A percentile compares a stretch with the other conserved stretches of the same genome.
phyloP scores from a whole-genome alignment of 2,888 invertebrate species.

The Macaria liturata region DNA sequence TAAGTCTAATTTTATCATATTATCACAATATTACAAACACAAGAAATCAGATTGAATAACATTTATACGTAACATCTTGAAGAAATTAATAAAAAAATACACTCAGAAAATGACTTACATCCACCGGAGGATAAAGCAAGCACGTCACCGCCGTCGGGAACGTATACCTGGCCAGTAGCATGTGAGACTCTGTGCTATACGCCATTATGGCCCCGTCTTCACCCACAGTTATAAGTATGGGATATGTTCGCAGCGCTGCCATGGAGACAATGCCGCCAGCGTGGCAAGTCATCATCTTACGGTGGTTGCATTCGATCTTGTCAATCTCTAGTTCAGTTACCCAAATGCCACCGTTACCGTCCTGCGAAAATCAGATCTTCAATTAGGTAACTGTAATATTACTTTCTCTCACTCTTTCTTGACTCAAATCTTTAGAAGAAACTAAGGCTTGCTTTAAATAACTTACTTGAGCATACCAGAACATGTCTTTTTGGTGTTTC shows the following conservation, averaged over 20 bases:
- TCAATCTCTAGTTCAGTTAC: slow-evolving; percentile 72
- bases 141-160: slow-evolving; percentile 80
- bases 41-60: too few relatives aligned
- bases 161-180: slow-evolving; percentile 83
- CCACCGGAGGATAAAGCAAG: slow-evolving; percentile 88
- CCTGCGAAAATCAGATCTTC: slow-evolving; percentile 78
- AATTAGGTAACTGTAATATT: too few relatives aligned
- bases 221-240: slow-evolving; percentile 89
- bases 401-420: too few relatives aligned
- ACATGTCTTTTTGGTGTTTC: slow-evolving; percentile 71
- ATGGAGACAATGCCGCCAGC: slow-evolving; percentile 89
- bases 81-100: too few relatives aligned
- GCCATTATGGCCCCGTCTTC: slow-evolving; percentile 88
- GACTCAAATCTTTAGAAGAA: too few relatives aligned
- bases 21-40: too few relatives aligned
- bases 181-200: slow-evolving; percentile 86
- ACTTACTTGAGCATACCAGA: slow-evolving; percentile 91
- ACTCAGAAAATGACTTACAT: slow-evolving; percentile 65
- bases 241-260: slow-evolving; percentile 86
- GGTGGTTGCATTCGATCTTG: slow-evolving; percentile 66
- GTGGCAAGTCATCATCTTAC: slow-evolving; percentile 86
- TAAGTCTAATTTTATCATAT: too few relatives aligned
- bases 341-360: slow-evolving; percentile 92
- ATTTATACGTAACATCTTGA: too few relatives aligned
- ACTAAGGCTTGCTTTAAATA: too few relatives aligned